Base-by-base conservation (phyloP, 1,140 invertebrate genomes). In the Neodiprion pinetum region DNA sequence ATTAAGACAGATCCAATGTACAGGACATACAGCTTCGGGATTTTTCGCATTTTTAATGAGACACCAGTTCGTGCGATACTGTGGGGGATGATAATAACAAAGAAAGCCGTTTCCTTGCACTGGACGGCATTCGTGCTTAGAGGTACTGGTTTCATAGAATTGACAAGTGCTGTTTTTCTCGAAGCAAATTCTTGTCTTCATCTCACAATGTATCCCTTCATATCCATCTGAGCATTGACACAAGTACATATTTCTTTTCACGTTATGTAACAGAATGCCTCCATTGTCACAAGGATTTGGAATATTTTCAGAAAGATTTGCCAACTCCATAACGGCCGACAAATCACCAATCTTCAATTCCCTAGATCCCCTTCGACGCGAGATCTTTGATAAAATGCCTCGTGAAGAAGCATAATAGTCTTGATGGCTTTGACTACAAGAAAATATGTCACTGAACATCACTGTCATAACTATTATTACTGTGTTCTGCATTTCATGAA, bases 91-190 rank as follows among this genome's bases (percentile, higher is more conserved):
- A 17, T 69, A 23, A 23, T 69, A 69, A 69, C 67, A 69, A 12
- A 47, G 11, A 23, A 69, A 69, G 5, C 67, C 67, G 21, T 69
- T 69, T 69, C 67, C 67, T 69, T 69, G 67, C 17, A 69, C 40
- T 0, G 67, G 4, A 23, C 17, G 21, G 67, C 67, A 69, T 21
- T 69, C 67, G n/a, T 23, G 10, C 53, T 12, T 61, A 9, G n/a
- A 61, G 21, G 40, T 14, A 69, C 40, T 69, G 12, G 11, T 69
- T 7, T 69, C 21, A 14, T 69, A 69, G 12, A 23, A 23, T 47
- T 23, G 14, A 69, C 67, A 69, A 12, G 67, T 23, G 17, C 0
- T 21, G 14, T 69, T 23, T 47, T 69, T 21, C 40, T 69, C 67
- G 7, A 5, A 23, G 23, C 67, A 69, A 69, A 69, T 69, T 12